Evolutionary conservation across 1,140 invertebrate genomes (phyloP).

Genomic region (Anastrepha ludens): DNA sequence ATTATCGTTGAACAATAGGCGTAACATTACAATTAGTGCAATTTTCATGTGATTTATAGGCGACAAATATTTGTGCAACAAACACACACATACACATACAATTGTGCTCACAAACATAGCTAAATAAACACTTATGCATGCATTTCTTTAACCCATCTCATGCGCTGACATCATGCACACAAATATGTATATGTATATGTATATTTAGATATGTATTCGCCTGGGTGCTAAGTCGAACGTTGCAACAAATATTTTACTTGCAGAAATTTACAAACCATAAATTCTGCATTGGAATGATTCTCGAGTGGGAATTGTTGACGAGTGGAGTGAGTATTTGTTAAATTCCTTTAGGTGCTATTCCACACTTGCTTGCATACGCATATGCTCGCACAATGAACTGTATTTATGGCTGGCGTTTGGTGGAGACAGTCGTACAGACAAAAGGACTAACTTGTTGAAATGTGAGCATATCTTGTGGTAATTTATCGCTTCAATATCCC

Average conservation of each 20-base stretch:
- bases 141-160: not conserved
- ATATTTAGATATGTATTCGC: not conserved
- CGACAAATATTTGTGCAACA: conserved; percentile 53
- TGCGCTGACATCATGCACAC: no score
- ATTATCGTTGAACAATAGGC: conserved; percentile 53
- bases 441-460: conserved; percentile 39
- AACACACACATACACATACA: not conserved
- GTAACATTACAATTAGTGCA: conserved; percentile 56
- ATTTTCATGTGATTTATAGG: conserved; percentile 52
- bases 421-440: conserved; percentile 13
- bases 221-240: not conserved
- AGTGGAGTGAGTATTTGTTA: not conserved
- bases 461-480: conserved; percentile 21
- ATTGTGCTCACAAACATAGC: not conserved
- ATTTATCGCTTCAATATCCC: conserved; percentile 17
- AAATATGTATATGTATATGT: not conserved
- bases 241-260: conserved; percentile 28
- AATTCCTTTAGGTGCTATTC: conserved; percentile 30
- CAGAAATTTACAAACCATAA: conserved; percentile 41
- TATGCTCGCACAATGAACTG: not conserved
- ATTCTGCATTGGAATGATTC: conserved; percentile 32
- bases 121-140: not conserved
- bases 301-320: not conserved
- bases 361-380: not conserved
- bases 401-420: not conserved